These are phyloP conservation scores for Hydrolagus colliei DNA, from an alignment of 2,797 vertebrate genomes.

Conservation along the genomic window DNA sequence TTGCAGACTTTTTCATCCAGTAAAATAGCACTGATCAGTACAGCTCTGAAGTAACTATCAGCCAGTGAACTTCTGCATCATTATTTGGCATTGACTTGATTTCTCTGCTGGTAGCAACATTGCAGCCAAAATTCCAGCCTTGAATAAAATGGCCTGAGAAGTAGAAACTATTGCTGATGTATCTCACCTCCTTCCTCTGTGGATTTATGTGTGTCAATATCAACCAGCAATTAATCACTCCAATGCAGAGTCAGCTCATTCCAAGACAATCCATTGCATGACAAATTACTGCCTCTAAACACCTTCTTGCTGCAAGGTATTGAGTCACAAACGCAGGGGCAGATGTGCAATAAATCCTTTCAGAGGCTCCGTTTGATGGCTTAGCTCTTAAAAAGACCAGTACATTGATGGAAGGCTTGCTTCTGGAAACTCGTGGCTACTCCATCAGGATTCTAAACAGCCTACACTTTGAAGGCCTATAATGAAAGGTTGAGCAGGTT, in stretches of 20 bases:
- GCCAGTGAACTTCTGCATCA: background rate
- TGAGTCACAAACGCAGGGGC: background rate
- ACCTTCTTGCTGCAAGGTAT: conserved; percentile 1
- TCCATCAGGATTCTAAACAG: too few relatives aligned
- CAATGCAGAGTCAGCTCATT: background rate
- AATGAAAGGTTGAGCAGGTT: too few relatives aligned
- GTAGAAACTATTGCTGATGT: background rate
- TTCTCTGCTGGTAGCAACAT: background rate
- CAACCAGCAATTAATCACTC: background rate
- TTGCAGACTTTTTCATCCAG: background rate
- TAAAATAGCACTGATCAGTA: background rate
- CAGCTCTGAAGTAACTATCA: background rate
- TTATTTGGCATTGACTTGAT: background rate
- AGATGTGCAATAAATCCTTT: too few relatives aligned
- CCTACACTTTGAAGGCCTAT: too few relatives aligned
- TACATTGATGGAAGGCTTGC: too few relatives aligned
- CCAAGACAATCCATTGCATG: background rate
- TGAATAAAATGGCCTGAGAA: conserved; percentile 15
- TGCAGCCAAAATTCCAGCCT: background rate
- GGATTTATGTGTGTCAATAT: background rate
- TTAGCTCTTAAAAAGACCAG: too few relatives aligned
- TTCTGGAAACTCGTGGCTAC: too few relatives aligned
- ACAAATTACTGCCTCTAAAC: background rate
- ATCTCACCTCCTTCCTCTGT: background rate
- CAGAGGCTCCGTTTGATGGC: too few relatives aligned